These are phyloP conservation scores for Chaetorhynchus papuensis DNA, from an alignment of 2,113 vertebrate genomes.

Conservation along the genomic window DNA sequence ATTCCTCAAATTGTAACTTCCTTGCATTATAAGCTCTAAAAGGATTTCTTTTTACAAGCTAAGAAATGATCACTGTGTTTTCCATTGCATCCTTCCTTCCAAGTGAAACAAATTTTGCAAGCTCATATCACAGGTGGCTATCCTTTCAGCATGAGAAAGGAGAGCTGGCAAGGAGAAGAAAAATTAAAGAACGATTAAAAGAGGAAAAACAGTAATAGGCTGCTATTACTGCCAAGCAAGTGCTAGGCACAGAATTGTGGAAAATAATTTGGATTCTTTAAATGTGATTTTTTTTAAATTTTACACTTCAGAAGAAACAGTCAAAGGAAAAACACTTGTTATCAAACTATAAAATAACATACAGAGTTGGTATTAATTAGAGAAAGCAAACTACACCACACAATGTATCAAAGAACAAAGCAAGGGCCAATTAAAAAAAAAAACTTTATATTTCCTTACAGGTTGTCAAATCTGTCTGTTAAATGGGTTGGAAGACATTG, in stretches of 20 bases:
- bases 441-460: neutral
- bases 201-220: neutral
- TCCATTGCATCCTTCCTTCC: slow-evolving; percentile 46
- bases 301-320: neutral
- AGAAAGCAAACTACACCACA: neutral
- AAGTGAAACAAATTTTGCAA: slow-evolving; percentile 49
- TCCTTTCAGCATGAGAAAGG: slow-evolving; percentile 23
- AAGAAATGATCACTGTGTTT: neutral
- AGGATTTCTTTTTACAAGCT: neutral
- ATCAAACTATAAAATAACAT: neutral
- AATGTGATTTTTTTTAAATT: neutral
- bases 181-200: neutral
- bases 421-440: neutral
- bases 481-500: neutral
- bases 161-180: neutral
- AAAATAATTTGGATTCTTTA: slow-evolving; percentile 11
- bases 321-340: neutral
- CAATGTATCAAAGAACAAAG: neutral
- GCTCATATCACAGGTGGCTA: neutral
- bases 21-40: neutral
- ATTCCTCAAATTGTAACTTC: neutral
- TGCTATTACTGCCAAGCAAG: neutral
- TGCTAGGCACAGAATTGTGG: neutral
- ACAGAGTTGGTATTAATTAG: neutral
- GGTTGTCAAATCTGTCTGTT: neutral